Conservation (phyloP, 2,797 vertebrate species). For the Spatula versicolor region DNA sequence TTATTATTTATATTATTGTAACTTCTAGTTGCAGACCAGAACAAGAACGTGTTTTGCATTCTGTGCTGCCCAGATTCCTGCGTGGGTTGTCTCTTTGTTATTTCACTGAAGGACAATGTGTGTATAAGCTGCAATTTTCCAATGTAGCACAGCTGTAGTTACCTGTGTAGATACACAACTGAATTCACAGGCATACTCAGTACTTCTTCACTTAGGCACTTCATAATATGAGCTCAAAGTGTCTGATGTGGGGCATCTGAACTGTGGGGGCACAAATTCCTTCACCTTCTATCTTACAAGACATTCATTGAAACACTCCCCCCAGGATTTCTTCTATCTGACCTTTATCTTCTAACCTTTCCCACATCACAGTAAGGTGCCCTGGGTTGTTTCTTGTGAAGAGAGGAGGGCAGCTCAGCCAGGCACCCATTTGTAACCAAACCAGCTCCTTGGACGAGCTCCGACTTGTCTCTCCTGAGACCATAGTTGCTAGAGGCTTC, state of each 20-base stretch:
- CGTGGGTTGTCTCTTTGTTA: not conserved
- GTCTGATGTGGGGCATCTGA: not conserved
- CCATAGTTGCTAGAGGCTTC: not conserved
- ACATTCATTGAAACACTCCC: not conserved
- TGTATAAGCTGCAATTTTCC: not conserved
- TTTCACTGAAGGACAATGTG: not conserved
- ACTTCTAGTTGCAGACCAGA: not conserved
- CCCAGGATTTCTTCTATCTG: not conserved
- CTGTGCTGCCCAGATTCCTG: not conserved
- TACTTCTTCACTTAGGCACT: not conserved
- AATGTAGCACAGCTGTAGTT: not conserved
- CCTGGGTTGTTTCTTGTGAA: not conserved
- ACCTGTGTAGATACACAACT: not conserved
- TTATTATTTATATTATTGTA: slow-evolving; percentile 41
- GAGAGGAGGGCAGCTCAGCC: not conserved
- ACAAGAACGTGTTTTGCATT: slow-evolving; percentile 17
- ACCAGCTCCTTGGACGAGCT: not conserved
- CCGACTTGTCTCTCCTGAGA: not conserved
- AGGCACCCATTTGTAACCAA: not conserved
- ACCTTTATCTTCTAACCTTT: not conserved
- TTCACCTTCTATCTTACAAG: not conserved
- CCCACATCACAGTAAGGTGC: not conserved
- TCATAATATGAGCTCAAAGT: not conserved
- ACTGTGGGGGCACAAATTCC: rapidly evolving
- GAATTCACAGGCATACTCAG: not conserved